A percentile compares a stretch with the other conserved stretches of the same genome.
These are phyloP conservation scores for Cataglyphis altisquamis DNA, from an alignment of 2,888 invertebrate species.

Conservation along the genomic window DNA sequence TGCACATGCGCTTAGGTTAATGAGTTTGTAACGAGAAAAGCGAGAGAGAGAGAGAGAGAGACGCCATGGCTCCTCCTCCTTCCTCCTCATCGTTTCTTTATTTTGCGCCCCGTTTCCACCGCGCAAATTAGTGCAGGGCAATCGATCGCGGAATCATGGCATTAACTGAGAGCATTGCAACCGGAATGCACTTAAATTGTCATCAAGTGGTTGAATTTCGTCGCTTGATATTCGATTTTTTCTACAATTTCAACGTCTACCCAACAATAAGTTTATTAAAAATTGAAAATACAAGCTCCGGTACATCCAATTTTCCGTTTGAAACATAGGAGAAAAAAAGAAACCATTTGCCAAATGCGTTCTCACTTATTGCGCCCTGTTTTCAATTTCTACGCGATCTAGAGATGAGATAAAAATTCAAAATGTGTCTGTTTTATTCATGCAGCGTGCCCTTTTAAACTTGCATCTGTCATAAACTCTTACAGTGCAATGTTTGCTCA, in stretches of 20 bases:
- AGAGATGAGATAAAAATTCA: slow-evolving; percentile 6
- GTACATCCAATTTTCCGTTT: background rate
- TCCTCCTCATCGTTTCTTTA: slow-evolving; percentile 29
- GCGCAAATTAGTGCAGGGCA: slow-evolving; percentile 18
- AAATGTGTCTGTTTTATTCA: background rate
- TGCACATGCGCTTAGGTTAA: slow-evolving; percentile 51
- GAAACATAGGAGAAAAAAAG: background rate
- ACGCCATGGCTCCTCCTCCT: background rate
- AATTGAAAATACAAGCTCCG: background rate
- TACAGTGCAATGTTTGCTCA: background rate
- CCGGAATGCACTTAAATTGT: slow-evolving; percentile 1
- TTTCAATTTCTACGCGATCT: slow-evolving; percentile 2
- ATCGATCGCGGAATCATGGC: slow-evolving; percentile 17
- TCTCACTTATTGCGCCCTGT: background rate
- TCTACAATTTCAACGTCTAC: background rate
- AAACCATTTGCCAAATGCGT: background rate
- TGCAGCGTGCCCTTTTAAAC: background rate
- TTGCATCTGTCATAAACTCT: background rate
- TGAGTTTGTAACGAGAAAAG: slow-evolving; percentile 55
- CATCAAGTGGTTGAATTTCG: background rate
- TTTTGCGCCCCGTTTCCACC: background rate
- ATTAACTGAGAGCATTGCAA: slow-evolving; percentile 1
- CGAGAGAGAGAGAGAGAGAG: slow-evolving; percentile 18
- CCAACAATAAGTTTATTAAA: background rate
- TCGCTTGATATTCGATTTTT: slow-evolving; percentile 22